Evolutionary conservation across 2,797 vertebrate species (phyloP).

Genomic region (Molossus molossus): DNA sequence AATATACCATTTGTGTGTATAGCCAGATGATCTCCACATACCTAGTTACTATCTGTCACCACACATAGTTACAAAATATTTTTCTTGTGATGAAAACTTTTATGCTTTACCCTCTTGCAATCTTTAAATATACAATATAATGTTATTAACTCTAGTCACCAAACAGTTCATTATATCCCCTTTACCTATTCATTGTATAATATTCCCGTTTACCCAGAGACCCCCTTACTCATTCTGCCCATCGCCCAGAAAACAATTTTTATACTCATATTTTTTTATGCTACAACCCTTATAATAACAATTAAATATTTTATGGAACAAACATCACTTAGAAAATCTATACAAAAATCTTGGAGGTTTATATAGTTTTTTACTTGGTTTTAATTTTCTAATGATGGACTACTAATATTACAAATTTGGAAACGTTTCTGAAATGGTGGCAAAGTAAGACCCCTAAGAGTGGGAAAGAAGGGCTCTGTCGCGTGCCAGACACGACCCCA

Average conservation of each 20-base stretch:
- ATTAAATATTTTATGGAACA: neutral
- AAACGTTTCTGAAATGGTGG: neutral
- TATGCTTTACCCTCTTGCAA: neutral
- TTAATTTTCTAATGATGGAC: neutral
- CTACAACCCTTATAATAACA: neutral
- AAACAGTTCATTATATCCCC: neutral
- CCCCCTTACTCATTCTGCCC: neutral
- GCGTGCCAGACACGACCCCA: neutral
- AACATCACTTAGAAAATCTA: neutral
- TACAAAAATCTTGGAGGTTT: neutral
- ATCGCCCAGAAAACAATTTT: neutral
- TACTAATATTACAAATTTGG: neutral
- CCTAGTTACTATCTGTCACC: neutral
- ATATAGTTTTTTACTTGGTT: slow-evolving; percentile 9
- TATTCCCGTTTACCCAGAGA: neutral
- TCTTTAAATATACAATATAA: neutral
- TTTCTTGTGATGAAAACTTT: neutral
- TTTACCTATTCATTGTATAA: neutral
- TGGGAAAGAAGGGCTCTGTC: neutral
- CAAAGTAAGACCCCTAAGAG: neutral
- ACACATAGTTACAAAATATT: neutral
- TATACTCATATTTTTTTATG: neutral
- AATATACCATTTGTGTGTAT: neutral
- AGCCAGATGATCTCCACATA: neutral
- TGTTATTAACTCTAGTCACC: neutral